phyloP scores from a whole-genome alignment of 2,888 invertebrate genomes.

The Amblyteles armatorius region DNA sequence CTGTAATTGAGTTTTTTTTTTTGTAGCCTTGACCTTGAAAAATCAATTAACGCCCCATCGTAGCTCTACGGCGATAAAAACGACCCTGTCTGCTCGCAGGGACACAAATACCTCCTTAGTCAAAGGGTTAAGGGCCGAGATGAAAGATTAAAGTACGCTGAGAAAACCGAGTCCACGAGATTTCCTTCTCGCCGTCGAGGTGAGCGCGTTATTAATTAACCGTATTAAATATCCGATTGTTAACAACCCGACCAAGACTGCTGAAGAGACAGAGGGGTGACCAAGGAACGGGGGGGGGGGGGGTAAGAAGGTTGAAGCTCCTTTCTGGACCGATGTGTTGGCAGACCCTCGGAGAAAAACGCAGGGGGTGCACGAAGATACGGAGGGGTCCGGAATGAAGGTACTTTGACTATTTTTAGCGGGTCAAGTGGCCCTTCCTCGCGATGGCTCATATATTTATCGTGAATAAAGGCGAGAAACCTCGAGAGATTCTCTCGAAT shows the following conservation, averaged over 20 bases:
- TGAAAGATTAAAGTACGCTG: neutral
- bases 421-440: slow-evolving; percentile 74
- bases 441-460: slow-evolving; percentile 64
- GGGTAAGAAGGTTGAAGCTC: neutral
- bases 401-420: slow-evolving; percentile 76
- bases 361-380: slow-evolving; percentile 53
- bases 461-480: slow-evolving; percentile 22
- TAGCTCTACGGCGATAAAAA: neutral
- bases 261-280: neutral
- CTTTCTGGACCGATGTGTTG: slow-evolving; percentile 46
- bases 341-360: slow-evolving; percentile 64
- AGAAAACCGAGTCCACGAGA: neutral
- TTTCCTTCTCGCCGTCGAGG: neutral
- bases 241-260: neutral
- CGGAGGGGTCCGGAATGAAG: slow-evolving; percentile 55
- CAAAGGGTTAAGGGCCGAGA: slow-evolving; percentile 3
- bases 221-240: slow-evolving; percentile 5
- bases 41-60: no score
- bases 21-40: no score
- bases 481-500: neutral
- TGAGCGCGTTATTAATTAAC: slow-evolving; percentile 20
- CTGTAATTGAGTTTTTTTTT: no score
- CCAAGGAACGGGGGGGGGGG: neutral
- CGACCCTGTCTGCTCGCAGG: neutral
- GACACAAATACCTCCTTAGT: neutral